Percentiles rank a stretch among this genome's conserved stretches.
These are phyloP conservation scores for Zosterops borbonicus DNA, from an alignment of 2,113 vertebrate species.

Conservation along the genomic window DNA sequence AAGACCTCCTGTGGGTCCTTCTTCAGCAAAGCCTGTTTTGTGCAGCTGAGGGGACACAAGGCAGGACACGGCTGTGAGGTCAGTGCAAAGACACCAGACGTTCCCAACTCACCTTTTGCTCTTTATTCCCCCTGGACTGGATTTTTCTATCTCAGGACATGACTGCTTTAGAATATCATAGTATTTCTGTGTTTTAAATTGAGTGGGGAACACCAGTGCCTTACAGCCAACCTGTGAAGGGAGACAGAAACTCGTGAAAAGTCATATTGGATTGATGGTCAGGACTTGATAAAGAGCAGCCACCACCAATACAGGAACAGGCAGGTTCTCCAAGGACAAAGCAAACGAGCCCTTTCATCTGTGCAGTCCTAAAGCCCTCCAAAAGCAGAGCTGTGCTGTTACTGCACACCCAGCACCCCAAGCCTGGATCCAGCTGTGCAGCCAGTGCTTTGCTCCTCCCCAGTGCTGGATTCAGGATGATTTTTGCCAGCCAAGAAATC, in stretches of 20 bases:
- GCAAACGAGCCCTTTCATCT: neutral
- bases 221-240: slow-evolving; percentile 85
- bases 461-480: fast-evolving
- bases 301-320: neutral
- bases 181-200: slow-evolving; percentile 89
- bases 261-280: neutral
- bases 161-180: slow-evolving; percentile 85
- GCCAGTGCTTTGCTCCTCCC: neutral
- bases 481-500: neutral
- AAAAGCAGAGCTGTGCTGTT: neutral
- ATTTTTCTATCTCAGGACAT: slow-evolving; percentile 86
- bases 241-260: slow-evolving; percentile 2
- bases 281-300: neutral
- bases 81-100: neutral
- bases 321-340: neutral
- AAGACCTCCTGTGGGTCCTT: neutral
- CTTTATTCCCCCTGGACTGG: slow-evolving; percentile 80
- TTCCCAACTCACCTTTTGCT: slow-evolving; percentile 81
- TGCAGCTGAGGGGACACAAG: neutral
- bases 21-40: neutral
- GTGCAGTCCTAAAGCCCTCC: neutral
- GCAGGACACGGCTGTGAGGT: neutral
- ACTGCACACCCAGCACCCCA: neutral
- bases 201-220: slow-evolving; percentile 83
- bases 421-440: neutral